Base-by-base conservation (phyloP, 2,113 vertebrate genomes). In the Cebidichthys violaceus region DNA sequence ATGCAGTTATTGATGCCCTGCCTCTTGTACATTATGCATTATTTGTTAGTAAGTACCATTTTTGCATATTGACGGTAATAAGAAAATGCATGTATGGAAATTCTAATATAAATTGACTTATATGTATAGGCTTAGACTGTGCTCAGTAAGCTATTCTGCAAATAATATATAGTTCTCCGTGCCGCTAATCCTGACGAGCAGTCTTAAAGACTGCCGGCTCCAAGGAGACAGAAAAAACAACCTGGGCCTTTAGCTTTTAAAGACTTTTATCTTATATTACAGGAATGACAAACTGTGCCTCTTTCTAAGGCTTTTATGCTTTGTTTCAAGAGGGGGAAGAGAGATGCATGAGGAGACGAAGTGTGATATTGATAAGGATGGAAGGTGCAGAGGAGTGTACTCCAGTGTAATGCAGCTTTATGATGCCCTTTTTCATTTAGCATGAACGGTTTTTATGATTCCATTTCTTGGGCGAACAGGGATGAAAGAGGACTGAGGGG, bases 31-130 rank as follows among this genome's bases (percentile, higher is more conserved):
- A 98, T 99, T 97, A 99, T 99, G 97, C 97, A 97, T 97, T 98
- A 97, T 98, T 98, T 97, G 97, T 97, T 97, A 96, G 97, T 97
- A 98, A 98, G 97, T 96, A 94, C 96, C 96, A 95, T 97, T 98
- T 99, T 98, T 98, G 97, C 98, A 97, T 98, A 97, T 96, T 98
- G 97, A 98, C 96, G 96, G 96, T 98, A 99, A 98, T 97, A 98
- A 97, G 98, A 97, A 99, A 99, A 98, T 97, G 97, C 97, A 98
- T 97, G 96, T 97, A 98, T 97, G 97, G 97, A 97, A 97, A 98
- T 97, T 97, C 96, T 96, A 98, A 99, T 98, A 98, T 97, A 99
- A 98, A 98, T 97, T 97, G 97, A 98, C 97, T 98, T 97, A 98
- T 98, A 97, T 96, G 96, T 94, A 95, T 95, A 94, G 90, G 94